Evolutionary conservation across 2,113 vertebrate genomes (phyloP).

Genomic region (Arenaria interpres): DNA sequence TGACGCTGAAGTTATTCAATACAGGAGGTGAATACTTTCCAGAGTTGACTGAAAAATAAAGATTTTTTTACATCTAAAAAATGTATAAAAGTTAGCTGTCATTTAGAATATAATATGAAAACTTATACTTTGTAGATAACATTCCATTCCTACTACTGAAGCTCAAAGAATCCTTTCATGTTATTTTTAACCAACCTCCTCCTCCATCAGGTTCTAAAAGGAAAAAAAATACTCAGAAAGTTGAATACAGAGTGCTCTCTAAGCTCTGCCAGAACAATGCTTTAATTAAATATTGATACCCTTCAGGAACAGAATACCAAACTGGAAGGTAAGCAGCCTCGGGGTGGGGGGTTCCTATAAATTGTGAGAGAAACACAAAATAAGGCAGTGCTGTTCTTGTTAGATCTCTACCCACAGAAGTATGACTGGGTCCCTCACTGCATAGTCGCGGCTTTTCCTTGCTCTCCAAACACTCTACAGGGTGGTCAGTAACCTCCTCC

Average conservation of each 20-base stretch:
- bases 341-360: neutral
- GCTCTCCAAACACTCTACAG: neutral
- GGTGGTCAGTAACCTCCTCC: conserved; percentile 67
- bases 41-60: neutral
- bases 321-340: neutral
- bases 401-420: neutral
- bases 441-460: neutral
- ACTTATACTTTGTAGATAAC: neutral
- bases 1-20: neutral
- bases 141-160: neutral
- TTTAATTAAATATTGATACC: neutral
- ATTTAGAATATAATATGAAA: neutral
- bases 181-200: conserved; percentile 42
- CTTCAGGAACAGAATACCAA: neutral
- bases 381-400: neutral
- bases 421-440: neutral
- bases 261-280: neutral
- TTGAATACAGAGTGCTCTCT: neutral
- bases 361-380: neutral
- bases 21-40: neutral
- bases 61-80: neutral
- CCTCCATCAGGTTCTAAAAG: neutral
- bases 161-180: conserved; percentile 10
- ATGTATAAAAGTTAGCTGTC: neutral
- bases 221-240: neutral